phyloP scores from a whole-genome alignment of 1,140 invertebrate genomes.

The Ooceraea biroi region DNA sequence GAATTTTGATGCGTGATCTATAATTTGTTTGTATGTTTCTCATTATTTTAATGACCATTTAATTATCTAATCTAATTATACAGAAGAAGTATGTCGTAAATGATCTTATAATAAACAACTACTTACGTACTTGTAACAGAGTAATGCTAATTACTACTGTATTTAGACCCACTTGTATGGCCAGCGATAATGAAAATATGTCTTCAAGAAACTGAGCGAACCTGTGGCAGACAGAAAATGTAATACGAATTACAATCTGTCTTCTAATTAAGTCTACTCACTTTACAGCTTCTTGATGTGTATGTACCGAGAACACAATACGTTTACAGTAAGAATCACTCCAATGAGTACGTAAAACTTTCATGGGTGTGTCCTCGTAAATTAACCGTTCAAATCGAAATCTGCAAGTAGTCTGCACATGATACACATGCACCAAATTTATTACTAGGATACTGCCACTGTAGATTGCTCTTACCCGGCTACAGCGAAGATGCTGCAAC shows the following conservation, averaged over 20 bases:
- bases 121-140: slow-evolving; percentile 5
- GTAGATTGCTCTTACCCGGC: slow-evolving; percentile 41
- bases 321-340: background rate
- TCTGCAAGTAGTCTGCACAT: background rate
- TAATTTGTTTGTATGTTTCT: background rate
- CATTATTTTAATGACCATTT: background rate
- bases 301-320: slow-evolving; percentile 33
- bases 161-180: background rate
- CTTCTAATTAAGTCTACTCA: background rate
- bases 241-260: background rate
- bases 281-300: slow-evolving; percentile 24
- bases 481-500: slow-evolving; percentile 56
- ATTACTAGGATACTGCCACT: background rate
- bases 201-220: slow-evolving; percentile 23
- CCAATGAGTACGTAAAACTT: background rate
- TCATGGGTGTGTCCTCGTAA: background rate
- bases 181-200: background rate
- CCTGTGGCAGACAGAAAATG: background rate
- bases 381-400: slow-evolving; percentile 39
- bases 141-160: slow-evolving; percentile 9
- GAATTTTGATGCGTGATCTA: background rate
- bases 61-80: background rate
- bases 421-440: background rate
- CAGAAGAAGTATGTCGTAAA: background rate
- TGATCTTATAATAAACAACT: background rate